A percentile compares a stretch with the other conserved stretches of the same genome.
These are phyloP conservation scores for Phyllotis vaccarum DNA, from an alignment of 2,797 vertebrate genomes.

Conservation along the genomic window DNA sequence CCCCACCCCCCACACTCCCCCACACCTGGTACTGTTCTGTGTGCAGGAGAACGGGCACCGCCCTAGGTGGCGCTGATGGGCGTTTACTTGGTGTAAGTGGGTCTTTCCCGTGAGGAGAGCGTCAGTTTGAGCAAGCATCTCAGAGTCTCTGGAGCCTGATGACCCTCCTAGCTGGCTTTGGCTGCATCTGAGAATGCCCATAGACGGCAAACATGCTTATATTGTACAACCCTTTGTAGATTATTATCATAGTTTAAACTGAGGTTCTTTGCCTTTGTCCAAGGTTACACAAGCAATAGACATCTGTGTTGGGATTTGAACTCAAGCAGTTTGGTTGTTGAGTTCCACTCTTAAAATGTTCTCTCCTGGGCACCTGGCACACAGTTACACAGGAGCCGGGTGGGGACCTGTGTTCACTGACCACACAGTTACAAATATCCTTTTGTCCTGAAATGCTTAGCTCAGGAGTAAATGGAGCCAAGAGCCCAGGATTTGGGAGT, in stretches of 20 bases:
- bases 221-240: neutral
- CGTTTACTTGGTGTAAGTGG: neutral
- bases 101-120: neutral
- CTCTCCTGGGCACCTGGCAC: neutral
- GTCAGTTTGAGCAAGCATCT: too few species aligned
- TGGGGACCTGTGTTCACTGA: neutral
- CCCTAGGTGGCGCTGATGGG: neutral
- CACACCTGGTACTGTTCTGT: neutral
- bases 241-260: conserved; percentile 1
- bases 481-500: neutral
- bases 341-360: neutral
- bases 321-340: neutral
- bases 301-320: neutral
- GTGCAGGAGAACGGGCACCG: rapidly evolving
- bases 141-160: neutral
- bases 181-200: neutral
- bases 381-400: neutral
- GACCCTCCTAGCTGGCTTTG: neutral
- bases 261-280: neutral
- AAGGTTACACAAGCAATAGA: neutral
- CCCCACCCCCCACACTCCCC: too few species aligned
- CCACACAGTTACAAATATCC: neutral
- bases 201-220: neutral
- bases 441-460: neutral
- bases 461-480: neutral